Evolutionary conservation across 2,113 vertebrate genomes (phyloP), one percentile per base, ranked within the genome.

Genomic region (Pipa parva): DNA sequence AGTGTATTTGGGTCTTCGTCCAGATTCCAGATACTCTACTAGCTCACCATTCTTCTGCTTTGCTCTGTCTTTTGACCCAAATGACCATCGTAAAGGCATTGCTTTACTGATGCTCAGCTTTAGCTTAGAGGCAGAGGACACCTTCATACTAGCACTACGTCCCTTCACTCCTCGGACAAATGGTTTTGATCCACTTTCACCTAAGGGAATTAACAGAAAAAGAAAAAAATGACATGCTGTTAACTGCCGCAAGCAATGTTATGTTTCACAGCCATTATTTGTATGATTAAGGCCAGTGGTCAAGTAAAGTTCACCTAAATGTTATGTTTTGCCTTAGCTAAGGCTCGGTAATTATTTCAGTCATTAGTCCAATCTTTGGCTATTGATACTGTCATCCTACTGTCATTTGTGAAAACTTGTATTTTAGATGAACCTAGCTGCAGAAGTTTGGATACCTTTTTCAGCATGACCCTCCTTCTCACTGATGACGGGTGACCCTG

Each of bases 11-110:
- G 95, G 75, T 1, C 93, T 80, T 5, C 91, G 87, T 13, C 92
- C 90, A 0, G 93, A 95, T 71, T 97, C 93, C 54, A 94, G 75
- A 64, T 94, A 95, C 59, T 93, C 88, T 45, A 95, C 91, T 72
- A 95, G 79, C 73, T 92, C 91, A 0, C 82, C 85, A 0, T 89
- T 80, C 0, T 73, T 72, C 0, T 81, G 75, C 22, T 80, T 80
- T 3, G 72, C 74, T 21, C 84, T 85, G 21, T 88, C 87, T 63
- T 80, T 89, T 63, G 79, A 75, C 2, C 88, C 81, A 1, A 93
- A 83, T 24, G 92, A 93, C 91, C 90, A 91, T 3, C 88, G 87
- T 0, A 90, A 59, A 11, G 91, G 88, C 70, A 87, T 31, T 2
- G 89, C 74, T 76, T 88, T 85, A 71, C 83, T 88, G 24, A 86